Base-by-base conservation (phyloP, 2,888 invertebrate species). In the Macrosiphum euphorbiae region DNA sequence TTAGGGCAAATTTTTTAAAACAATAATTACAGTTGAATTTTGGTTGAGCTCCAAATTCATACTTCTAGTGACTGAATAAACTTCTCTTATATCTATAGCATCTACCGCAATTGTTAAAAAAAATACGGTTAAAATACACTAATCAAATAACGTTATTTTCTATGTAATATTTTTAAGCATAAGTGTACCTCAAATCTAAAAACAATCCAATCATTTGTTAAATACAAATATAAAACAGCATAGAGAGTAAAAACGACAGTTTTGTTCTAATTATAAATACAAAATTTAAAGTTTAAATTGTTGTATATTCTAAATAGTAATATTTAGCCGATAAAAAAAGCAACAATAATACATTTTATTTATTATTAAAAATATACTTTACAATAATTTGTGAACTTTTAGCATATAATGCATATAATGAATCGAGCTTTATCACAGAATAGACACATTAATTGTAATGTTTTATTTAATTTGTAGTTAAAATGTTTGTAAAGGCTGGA, bases 11-110 rank as follows among this genome's bases (percentile, higher is more conserved):
- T 78, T 78, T 20, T 78, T 78, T 78, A 78, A 78, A 78, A 78
- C 78, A 78, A 78, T 20, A 7, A 35, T 67, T 20, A 35, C 78
- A 78, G 20, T 2, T 16, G 20, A 78, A 78, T 20, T 78, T 78
- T 35, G 78, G 20, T 20, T 20, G 35, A 35, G 35, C 35, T 78
- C 55, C 55, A 88, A 55, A 88, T 52, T 88, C 88, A 88, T 55
- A 88, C 52, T 88, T 88, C 35, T 35, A 11, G 52, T 88, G 88
- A 88, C 55, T 88, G 20, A n/a, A 52, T 35, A 88, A 88, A 55
- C 16, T 88, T n/a, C 35, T 16, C 24, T 52, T 47, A 52, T 88
- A 52, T 88, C 24, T 88, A 52, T 55, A 88, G n/a, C 24, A 26
- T 88, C 35, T 28, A 24, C 35, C 28, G 20, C 88, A 55, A 50